Conservation (phyloP, 2,888 invertebrate genomes). For the Drosophila greeni region DNA sequence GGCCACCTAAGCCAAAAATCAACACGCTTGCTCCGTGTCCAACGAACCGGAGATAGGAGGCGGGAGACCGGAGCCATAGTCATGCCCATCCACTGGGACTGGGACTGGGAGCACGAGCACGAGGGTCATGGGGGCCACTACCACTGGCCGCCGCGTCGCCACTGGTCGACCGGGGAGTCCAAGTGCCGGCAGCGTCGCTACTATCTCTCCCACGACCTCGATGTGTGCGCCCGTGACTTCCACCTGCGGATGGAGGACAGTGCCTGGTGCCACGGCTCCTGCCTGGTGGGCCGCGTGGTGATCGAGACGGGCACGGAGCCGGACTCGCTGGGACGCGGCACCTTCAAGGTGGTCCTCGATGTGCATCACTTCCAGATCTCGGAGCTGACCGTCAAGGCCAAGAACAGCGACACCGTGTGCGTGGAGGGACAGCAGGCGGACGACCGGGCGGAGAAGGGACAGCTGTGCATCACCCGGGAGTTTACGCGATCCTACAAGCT, state of each 20-base stretch:
- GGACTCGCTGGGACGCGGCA: constrained; percentile 71
- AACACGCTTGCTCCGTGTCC: constrained; percentile 73
- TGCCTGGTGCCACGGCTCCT: constrained; percentile 75
- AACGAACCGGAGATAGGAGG: constrained; percentile 49
- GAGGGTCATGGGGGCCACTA: constrained; percentile 64
- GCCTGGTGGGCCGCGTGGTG: constrained; percentile 70
- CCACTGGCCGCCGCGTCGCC: constrained; percentile 60
- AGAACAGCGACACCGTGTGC: constrained; percentile 73
- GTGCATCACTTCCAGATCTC: constrained; percentile 74
- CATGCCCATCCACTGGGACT: constrained; percentile 73
- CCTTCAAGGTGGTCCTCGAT: constrained; percentile 75
- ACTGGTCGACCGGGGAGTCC: constrained; percentile 65
- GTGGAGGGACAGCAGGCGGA: constrained; percentile 74
- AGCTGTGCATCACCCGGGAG: constrained; percentile 74
- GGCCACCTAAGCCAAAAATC: constrained; percentile 69
- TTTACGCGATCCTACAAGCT: constrained; percentile 76
- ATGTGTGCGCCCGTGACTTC: constrained; percentile 70
- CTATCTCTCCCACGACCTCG: constrained; percentile 65
- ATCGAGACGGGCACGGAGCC: constrained; percentile 73
- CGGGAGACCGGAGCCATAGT: constrained; percentile 21
- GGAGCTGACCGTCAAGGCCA: constrained; percentile 75
- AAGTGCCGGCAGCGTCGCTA: constrained; percentile 61
- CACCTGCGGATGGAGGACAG: constrained; percentile 63
- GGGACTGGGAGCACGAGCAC: constrained; percentile 71
- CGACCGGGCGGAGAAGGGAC: constrained; percentile 66